Evolutionary conservation across 2,113 vertebrate species (phyloP), one percentile per base, ranked within the genome.

Genomic region (Cinclus cinclus): DNA sequence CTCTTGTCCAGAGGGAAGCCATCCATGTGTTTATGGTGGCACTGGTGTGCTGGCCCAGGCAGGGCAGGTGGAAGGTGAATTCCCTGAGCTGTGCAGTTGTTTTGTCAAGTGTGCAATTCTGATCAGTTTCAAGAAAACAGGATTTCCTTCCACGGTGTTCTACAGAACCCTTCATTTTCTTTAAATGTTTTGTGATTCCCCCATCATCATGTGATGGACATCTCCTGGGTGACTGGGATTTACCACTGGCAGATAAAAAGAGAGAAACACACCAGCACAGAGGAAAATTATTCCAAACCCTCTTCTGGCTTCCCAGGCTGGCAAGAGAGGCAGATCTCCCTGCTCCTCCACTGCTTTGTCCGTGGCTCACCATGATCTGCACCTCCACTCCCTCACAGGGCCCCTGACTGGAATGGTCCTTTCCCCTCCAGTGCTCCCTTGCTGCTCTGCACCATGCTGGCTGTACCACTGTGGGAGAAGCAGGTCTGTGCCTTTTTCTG

Each of bases 231-330:
- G 9, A 49, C 17, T 60, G 56, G 46, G 39, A 63, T 81, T 92
- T 64, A 63, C 35, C 28, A 37, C 7, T 59, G 69, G 44, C 52
- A 89, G 62, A 60, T 49, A 55, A 52, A 67, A 63, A 17, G 12
- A 14, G 18, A 75, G 44, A 67, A 59, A 81, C 2, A 0, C 9
- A 70, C 46, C 22, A 11, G 39, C 73, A 64, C 0, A 0, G 2
- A 63, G 27, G 41, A 67, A 50, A 18, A 35, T 74, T 42, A 74
- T 71, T 82, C 35, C 41, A 60, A 6, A 60, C 33, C 44, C 22
- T 70, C 22, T 39, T 35, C 37, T n/a, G 44, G 22, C 14, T 83
- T 65, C 30, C 18, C 27, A 68, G 62, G 33, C 25, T 25, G 53
- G 31, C n/a, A 67, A 52, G 71, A 39, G 35, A 58, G 49, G 44